A percentile compares a stretch with the other conserved stretches of the same genome.
phyloP scores from a whole-genome alignment of 2,797 vertebrate species.

The Silurus aristotelis region DNA sequence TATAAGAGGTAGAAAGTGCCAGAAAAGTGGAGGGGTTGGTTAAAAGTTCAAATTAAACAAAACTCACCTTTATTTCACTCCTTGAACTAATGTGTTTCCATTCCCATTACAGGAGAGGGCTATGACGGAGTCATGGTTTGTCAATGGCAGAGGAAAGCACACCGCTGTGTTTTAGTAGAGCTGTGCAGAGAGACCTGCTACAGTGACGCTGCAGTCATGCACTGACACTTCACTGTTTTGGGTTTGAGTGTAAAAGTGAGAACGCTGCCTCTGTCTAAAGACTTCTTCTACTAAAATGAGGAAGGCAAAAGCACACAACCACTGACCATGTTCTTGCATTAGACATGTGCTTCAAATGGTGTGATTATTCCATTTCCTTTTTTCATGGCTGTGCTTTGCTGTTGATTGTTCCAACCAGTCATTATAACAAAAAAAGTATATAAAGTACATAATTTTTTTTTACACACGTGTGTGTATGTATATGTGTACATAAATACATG shows the following conservation, averaged over 20 bases:
- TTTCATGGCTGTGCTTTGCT: background rate
- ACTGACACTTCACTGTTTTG: constrained; percentile 1
- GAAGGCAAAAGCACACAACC: constrained; percentile 62
- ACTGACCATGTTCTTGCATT: constrained; percentile 32
- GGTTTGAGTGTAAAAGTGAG: constrained; percentile 29
- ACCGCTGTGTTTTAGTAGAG: background rate
- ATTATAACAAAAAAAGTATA: background rate
- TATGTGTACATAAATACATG: background rate
- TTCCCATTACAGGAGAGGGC: constrained; percentile 4
- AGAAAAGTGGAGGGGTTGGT: background rate
- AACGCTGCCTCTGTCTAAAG: constrained; percentile 56
- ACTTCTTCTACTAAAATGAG: constrained; percentile 76
- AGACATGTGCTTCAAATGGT: constrained; percentile 5
- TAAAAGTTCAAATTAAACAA: background rate
- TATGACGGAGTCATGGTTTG: constrained; percentile 13
- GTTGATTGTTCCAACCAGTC: background rate
- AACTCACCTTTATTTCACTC: constrained; percentile 41
- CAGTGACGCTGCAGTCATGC: background rate
- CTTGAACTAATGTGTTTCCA: constrained; percentile 30
- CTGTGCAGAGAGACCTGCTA: background rate
- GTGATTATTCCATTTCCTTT: constrained; percentile 8
- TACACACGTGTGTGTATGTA: background rate
- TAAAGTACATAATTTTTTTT: background rate
- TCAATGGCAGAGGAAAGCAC: background rate
- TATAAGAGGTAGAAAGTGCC: background rate